These are phyloP conservation scores for Drosophila gunungcola DNA, from an alignment of 1,140 invertebrate genomes.

Conservation along the genomic window DNA sequence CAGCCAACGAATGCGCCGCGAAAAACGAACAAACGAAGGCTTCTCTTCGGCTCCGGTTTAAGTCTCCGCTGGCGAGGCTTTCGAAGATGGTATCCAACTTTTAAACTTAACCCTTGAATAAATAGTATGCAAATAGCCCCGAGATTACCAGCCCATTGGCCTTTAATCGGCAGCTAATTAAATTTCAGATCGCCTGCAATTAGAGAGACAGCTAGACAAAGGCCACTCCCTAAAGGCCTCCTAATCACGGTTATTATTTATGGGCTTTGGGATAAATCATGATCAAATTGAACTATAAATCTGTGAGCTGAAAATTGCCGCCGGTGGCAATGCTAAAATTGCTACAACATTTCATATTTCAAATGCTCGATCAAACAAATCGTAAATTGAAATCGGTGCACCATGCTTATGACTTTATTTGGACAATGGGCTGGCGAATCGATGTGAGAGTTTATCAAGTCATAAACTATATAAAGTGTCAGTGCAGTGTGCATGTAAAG, in stretches of 20 bases:
- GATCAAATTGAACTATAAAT: slow-evolving; percentile 75
- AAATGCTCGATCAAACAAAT: slow-evolving; percentile 58
- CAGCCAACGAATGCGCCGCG: not conserved
- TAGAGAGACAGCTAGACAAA: slow-evolving; percentile 26
- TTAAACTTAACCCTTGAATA: not conserved
- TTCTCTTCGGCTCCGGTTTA: slow-evolving; percentile 18
- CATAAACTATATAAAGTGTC: slow-evolving; percentile 71
- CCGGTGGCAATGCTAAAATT: slow-evolving; percentile 61
- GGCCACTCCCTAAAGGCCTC: slow-evolving; percentile 24
- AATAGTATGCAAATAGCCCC: slow-evolving; percentile 25
- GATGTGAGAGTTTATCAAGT: slow-evolving; percentile 56
- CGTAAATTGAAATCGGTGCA: slow-evolving; percentile 59
- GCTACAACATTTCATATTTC: slow-evolving; percentile 70
- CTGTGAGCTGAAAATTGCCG: slow-evolving; percentile 44
- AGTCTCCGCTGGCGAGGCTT: not conserved
- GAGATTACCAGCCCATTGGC: slow-evolving; percentile 52
- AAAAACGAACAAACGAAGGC: slow-evolving; percentile 16
- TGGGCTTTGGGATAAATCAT: slow-evolving; percentile 71
- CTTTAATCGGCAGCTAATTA: slow-evolving; percentile 48
- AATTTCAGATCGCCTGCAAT: slow-evolving; percentile 29
- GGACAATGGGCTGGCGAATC: slow-evolving; percentile 42
- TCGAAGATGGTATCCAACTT: not conserved
- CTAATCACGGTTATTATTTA: slow-evolving; percentile 63
- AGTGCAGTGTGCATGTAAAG: slow-evolving; percentile 60
- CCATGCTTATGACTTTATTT: slow-evolving; percentile 56